A percentile compares a stretch with the other conserved stretches of the same genome.
Evolutionary conservation across 2,113 vertebrate genomes (phyloP).

Genomic region (Psettodes erumei): DNA sequence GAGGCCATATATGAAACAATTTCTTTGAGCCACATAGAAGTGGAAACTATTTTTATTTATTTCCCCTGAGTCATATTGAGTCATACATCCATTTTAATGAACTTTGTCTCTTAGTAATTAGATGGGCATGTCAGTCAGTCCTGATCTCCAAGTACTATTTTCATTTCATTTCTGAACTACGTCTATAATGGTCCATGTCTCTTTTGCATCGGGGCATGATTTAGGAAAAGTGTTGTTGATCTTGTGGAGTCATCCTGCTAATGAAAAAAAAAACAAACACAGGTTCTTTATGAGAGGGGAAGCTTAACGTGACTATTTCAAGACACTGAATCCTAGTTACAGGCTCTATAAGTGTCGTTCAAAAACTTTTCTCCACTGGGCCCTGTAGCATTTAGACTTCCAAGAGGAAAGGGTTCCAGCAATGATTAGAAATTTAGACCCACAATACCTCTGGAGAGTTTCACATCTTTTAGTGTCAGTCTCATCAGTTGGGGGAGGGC

Average conservation of each 20-base stretch:
- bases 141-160: not conserved
- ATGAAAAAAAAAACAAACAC: too few species aligned
- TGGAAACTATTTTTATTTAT: not conserved
- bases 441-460: not conserved
- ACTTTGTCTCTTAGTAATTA: not conserved
- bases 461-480: not conserved
- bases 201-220: not conserved
- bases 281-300: too few species aligned
- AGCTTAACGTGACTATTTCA: not conserved
- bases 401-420: not conserved
- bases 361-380: not conserved
- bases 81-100: not conserved
- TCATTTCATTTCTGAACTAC: not conserved
- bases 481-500: not conserved
- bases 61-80: not conserved
- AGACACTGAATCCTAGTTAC: not conserved
- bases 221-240: not conserved
- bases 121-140: not conserved
- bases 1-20: not conserved
- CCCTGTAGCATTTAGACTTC: not conserved
- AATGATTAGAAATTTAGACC: not conserved
- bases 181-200: too few species aligned
- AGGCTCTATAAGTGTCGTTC: not conserved
- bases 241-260: not conserved
- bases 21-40: not conserved